Base-by-base conservation (phyloP, 1,140 invertebrate species). In the Diorhabda carinulata region DNA sequence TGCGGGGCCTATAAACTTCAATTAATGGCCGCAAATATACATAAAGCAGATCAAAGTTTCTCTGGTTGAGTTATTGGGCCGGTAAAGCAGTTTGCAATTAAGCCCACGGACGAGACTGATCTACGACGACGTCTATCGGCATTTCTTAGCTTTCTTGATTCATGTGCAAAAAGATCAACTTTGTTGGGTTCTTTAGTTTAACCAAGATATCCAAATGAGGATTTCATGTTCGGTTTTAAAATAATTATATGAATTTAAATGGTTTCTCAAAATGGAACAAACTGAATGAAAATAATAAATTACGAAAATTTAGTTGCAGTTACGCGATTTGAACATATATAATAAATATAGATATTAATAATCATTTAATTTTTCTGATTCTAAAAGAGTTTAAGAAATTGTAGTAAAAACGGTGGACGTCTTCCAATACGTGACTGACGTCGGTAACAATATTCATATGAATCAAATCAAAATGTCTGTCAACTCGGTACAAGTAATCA, bases 1-100 rank as follows among this genome's bases (percentile, higher is more conserved):
- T 79, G 76, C 78, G 72, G 69, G 70, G 74, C 76, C 78, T 78
- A 79, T 79, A 79, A 79, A 79, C 78, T 78, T 78, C 78, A 79
- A 79, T 79, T 79, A 79, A 79, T 79, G 78, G 76, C 75, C 68
- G 70, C 76, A 74, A 76, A 76, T 77, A 77, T 77, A 77, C 75
- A 77, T 78, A 75, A 76, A 77, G 77, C 76, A 74, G 77, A 78
- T 78, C 76, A 77, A 73, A 75, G 76, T 76, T 76, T 76, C 75
- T 74, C 77, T 74, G 66, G 68, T 70, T 78, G 77, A 78, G 71
- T 78, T 78, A 78, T 75, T 75, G 72, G 77, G 70, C 69, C 75
- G 77, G 71, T 73, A 73, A 73, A 73, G 72, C 74, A 72, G 72
- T 73, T 72, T 72, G 77, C 76, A 78, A 78, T 78, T 78, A 78